Evolutionary conservation across 2,888 invertebrate species (phyloP), one percentile per base, ranked within the genome.

Genomic region (Spilarctia lutea): DNA sequence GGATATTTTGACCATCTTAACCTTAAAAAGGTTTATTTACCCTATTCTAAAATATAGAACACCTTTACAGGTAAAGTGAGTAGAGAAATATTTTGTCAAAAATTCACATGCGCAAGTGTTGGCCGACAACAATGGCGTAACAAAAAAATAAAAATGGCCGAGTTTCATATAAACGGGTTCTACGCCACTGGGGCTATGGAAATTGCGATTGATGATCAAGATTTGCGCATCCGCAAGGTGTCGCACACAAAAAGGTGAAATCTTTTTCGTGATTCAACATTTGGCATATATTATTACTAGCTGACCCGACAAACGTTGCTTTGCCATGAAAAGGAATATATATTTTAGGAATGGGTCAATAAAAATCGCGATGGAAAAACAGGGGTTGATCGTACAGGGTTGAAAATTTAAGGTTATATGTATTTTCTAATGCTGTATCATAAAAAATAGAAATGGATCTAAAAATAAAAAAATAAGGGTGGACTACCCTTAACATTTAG

Each of bases 21-120:
- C n/a, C 79, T 45, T 65, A n/a, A 75, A 80, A 69, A n/a, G 73
- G 79, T 70, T 65, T 79, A 42, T 79, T 88, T 84, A 90, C 91
- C 92, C 85, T 86, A 80, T 69, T 69, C 56, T 71, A 78, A 81
- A 87, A 89, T 89, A 79, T 86, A 82, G 85, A 88, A 83, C 91
- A 93, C 90, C 91, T 92, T 93, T 81, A 78, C 88, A 90, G 88
- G 90, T 91, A 91, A 90, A 89, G 85, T 91, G n/a, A 91, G 90
- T 87, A 86, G 80, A 84, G 88, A 91, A 90, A 91, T 88, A 88
- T 91, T 90, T 93, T 89, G 93, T 89, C 92, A 92, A 94, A 94
- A 92, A 93, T 91, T 92, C 92, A 89, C 84, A 88, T 90, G 85
- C 91, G 93, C 94, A 94, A 94, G 93, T 92, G 91, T 90, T 87